A percentile compares a stretch with the other conserved stretches of the same genome.
Evolutionary conservation across 2,113 vertebrate species (phyloP).

Genomic region (Corythaeola cristata): DNA sequence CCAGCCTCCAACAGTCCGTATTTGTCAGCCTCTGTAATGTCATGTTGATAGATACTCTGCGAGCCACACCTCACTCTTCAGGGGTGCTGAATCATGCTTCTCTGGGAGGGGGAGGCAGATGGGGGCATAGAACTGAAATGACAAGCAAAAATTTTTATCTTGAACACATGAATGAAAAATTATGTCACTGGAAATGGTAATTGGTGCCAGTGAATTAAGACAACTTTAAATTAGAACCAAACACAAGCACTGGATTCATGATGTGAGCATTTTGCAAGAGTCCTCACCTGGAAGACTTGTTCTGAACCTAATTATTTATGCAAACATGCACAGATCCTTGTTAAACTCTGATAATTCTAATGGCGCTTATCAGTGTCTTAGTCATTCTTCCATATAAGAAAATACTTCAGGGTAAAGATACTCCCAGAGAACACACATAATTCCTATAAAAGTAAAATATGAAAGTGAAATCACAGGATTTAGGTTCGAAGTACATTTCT

Average conservation of each 20-base stretch:
- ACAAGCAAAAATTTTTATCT: background rate
- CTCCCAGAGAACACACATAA: background rate
- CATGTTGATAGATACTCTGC: background rate
- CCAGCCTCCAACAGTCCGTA: background rate
- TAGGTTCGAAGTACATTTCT: background rate
- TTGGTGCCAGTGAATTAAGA: background rate
- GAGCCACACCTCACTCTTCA: background rate
- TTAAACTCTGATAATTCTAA: background rate
- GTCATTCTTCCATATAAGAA: background rate
- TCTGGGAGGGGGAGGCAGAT: fast-evolving
- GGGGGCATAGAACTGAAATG: background rate
- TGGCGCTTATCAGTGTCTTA: background rate
- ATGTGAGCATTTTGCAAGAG: background rate
- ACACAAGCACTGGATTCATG: background rate
- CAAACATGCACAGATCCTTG: background rate
- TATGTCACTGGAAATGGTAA: background rate
- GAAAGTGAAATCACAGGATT: background rate
- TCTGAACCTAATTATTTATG: background rate
- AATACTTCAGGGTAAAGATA: background rate
- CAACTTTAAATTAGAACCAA: background rate
- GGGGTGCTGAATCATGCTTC: background rate
- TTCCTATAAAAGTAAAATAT: background rate
- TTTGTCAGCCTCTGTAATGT: background rate
- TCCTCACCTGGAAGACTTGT: background rate
- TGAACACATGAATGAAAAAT: background rate